Evolutionary conservation across 2,113 vertebrate genomes (phyloP), one percentile per base, ranked within the genome.

Genomic region (Cyphomyrus discorhynchus): DNA sequence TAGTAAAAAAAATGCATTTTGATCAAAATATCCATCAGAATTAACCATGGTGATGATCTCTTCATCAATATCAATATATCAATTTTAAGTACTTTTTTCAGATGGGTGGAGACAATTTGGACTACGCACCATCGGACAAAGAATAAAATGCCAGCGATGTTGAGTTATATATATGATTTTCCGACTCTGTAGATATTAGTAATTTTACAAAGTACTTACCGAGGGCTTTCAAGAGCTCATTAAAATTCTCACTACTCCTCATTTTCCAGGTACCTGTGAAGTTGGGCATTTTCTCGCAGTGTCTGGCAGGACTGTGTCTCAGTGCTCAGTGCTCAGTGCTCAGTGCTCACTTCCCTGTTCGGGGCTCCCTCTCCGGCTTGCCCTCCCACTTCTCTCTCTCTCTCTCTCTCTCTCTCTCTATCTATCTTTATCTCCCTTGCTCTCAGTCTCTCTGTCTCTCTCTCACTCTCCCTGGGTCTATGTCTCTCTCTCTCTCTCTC

Each of bases 191-290:
- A 35, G 10, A 53, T 21, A 15, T 27, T 53, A 86, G 6, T 27
- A 8, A 90, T 15, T 70, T 15, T 11, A 74, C 10, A 52, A 46
- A 86, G 49, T 62, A 89, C 95, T 96, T 96, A 99, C 98, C 98
- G 93, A 99, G 92, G 1, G 97, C 97, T 96, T 98, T 99, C 89
- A 99, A 97, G 82, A 98, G 97, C 95, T 98, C 98, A 91, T 98
- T 97, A 91, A 98, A 98, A 96, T 98, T 97, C 96, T 98, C 97
- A 90, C 98, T 98, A 95, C 94, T 98, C 94, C 91, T 95, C 97
- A 98, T 98, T 94, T 98, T 98, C 98, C 98, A 98, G 94, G 95
- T 98, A 91, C 98, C 98, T 66, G 97, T 96, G 95, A 98, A 98
- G 97, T 98, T 97, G 91, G 98, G 96, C 98, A 99, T 99, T 93